Conservation (phyloP, 1,140 invertebrate species). For the Parasteatoda tepidariorum region DNA sequence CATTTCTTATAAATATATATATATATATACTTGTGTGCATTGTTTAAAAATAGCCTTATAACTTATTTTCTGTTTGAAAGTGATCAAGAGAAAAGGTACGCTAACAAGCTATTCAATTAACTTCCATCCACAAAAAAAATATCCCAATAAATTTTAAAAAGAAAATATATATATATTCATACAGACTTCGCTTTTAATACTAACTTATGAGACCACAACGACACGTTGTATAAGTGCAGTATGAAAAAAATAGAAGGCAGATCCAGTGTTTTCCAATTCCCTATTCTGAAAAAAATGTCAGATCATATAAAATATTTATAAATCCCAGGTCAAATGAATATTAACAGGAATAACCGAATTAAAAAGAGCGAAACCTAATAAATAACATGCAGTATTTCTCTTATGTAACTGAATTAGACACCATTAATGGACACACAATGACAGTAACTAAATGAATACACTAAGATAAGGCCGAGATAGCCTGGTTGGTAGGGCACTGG, state of each 20-base stretch:
- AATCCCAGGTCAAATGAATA: slow-evolving; percentile 43
- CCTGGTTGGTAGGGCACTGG: too few relatives aligned
- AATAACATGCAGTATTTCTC: too few relatives aligned
- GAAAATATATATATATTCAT: slow-evolving; percentile 52
- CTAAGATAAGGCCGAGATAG: too few relatives aligned
- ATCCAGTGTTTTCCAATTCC: slow-evolving; percentile 54
- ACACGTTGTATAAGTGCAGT: slow-evolving; percentile 53
- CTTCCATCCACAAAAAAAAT: neutral
- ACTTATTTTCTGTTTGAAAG: too few relatives aligned
- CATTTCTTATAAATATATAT: too few relatives aligned
- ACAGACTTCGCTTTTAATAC: slow-evolving; percentile 59
- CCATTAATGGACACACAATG: too few relatives aligned
- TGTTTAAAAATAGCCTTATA: too few relatives aligned
- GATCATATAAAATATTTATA: slow-evolving; percentile 46
- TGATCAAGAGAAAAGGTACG: neutral
- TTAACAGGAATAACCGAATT: slow-evolving; percentile 10
- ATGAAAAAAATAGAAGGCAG: slow-evolving; percentile 57
- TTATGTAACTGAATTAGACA: too few relatives aligned
- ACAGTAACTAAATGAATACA: too few relatives aligned
- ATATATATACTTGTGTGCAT: too few relatives aligned
- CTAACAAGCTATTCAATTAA: neutral
- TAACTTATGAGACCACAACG: slow-evolving; percentile 60
- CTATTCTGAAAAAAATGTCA: slow-evolving; percentile 59
- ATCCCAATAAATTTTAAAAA: slow-evolving; percentile 29
- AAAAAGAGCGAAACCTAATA: too few relatives aligned